phyloP scores from a whole-genome alignment of 2,888 invertebrate genomes.

The Luperina nickerlii region DNA sequence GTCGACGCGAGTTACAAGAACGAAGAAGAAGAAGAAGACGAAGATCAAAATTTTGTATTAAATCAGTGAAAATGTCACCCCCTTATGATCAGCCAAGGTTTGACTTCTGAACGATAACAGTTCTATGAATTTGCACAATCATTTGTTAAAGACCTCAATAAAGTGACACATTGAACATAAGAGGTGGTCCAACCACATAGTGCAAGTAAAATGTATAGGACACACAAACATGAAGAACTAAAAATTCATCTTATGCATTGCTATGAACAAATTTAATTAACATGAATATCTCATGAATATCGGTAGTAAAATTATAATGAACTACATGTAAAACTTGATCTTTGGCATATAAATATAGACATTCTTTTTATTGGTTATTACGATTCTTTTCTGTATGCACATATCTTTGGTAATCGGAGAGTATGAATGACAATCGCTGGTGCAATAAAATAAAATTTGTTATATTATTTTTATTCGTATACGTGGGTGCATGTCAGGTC shows the following conservation, averaged over 20 bases:
- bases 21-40: too few relatives aligned
- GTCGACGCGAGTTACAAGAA: not conserved
- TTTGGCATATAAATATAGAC: constrained; percentile 60
- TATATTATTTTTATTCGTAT: constrained; percentile 28
- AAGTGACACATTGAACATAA: not conserved
- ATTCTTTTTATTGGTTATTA: constrained; percentile 50
- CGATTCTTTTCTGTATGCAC: constrained; percentile 37
- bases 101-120: too few relatives aligned
- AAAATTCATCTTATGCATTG: constrained; percentile 43
- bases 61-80: too few relatives aligned
- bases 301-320: constrained; percentile 56
- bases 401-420: constrained; percentile 41
- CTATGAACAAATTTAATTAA: constrained; percentile 59
- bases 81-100: not conserved
- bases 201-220: constrained; percentile 14
- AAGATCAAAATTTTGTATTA: not conserved
- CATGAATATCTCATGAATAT: constrained; percentile 60
- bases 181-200: constrained; percentile 2
- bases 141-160: not conserved
- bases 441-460: constrained; percentile 35
- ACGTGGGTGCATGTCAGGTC: constrained; percentile 32
- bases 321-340: constrained; percentile 39
- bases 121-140: not conserved
- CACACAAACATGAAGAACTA: constrained; percentile 38
- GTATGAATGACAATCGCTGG: constrained; percentile 34